Base-by-base conservation (phyloP, 2,888 invertebrate species). In the Platerodrilus igneus region DNA sequence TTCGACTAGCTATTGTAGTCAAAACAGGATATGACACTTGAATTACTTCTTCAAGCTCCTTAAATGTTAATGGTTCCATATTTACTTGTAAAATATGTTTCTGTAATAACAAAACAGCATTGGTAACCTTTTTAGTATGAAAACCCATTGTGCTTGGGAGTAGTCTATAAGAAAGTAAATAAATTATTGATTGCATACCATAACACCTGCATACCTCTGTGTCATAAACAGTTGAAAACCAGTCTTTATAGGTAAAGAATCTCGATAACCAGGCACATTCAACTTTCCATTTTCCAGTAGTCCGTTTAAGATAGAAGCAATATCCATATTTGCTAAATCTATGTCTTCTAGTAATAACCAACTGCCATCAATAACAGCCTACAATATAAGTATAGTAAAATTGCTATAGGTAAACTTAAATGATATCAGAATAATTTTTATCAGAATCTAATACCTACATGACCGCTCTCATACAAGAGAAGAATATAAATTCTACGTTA, bases 291-390 rank as follows among this genome's bases (percentile, higher is more conserved):
- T 83, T 68, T 96, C 93, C 21, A 95, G 68, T 3, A 97, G 73
- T 27, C 88, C 86, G 48, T 86, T 80, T 7, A 97, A 67, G 8
- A 93, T 79, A 0, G 94, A 88, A 1, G 90, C 83, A 0, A 97
- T 91, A 65, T 99, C 99, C 59, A 88, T 79, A 2, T 92, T 88
- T 2, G 95, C 96, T 44, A 83, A 81, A 64, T 99, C 96, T 29
- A 99, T 81, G 63, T 99, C 99, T 72, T 99, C 97, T 44, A 99
- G 69, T 2, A 99, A 72, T 15, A 99, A 67, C 95, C 97, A 97
- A 58, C 85, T 79, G 0, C 93, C 93, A 57, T 83, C 76, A 58
- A 80, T 74, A 3, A 91, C 87, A 31, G 91, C 91, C 78, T 85
- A 21, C 22, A 23, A 33, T n/a, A n/a, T n/a, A n/a, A n/a, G n/a